Evolutionary conservation across 2,888 invertebrate species (phyloP), one percentile per base, ranked within the genome.

Genomic region (Mimas tiliae): DNA sequence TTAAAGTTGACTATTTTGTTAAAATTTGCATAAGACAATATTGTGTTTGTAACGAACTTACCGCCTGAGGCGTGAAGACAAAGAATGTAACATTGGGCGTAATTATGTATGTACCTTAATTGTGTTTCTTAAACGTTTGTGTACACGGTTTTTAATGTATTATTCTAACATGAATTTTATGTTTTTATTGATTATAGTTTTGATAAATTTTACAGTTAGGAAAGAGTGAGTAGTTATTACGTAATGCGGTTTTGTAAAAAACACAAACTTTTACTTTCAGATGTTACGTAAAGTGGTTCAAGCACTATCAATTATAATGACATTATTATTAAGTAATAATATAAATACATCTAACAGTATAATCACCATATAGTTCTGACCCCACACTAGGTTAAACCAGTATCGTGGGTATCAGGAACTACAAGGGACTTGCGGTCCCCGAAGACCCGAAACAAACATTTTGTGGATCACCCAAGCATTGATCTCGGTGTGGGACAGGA

Each of bases 1-100:
- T 76, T 79, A 76, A 80, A 73, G 70, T 27, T 74, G 74, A 83
- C 85, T 84, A 82, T 82, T 82, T 78, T 75, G 74, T 70, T 52
- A 38, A 71, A 71, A 74, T 83, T 81, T 79, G 70, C 80, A 82
- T 82, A 73, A 76, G 72, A 65, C 72, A 65, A 66, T 65, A n/a
- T 52, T 16, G 45, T 45, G 50, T 72, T 65, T 68, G 66, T 72
- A 73, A 73, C 73, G 72, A 69, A 47, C 72, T 72, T 71, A 68
- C 50, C 64, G 65, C 67, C 68, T 73, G 62, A 45, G 55, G 47
- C n/a, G 47, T n/a, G 42, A 42, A 45, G 34, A 66, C 66, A 66
- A 66, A 52, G 7, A 38, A 38, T 34, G 47, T n/a, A 53, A 27
- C 52, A 14, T 48, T 55, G n/a, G 1, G 11, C 34, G 34, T 48